Percentiles rank a stretch among this genome's conserved stretches.
Evolutionary conservation across 2,797 vertebrate genomes (phyloP).

Genomic region (Halcyon smyrnensis): DNA sequence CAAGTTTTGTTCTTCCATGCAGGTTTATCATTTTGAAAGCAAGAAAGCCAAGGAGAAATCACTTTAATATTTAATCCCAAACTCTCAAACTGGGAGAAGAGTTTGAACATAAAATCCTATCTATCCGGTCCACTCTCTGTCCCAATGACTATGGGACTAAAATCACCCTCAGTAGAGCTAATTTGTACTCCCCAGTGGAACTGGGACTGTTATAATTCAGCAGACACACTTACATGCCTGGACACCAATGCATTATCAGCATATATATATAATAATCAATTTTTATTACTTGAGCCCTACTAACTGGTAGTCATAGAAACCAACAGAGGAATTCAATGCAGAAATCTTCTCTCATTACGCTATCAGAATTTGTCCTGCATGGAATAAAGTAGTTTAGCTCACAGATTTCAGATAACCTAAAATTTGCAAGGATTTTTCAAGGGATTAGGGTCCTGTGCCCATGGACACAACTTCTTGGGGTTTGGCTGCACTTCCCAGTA

Average conservation of each 20-base stretch:
- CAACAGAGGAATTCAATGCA: not conserved
- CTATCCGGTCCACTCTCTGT: not conserved
- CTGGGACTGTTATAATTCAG: not conserved
- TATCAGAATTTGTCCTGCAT: not conserved
- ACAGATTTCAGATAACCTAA: not conserved
- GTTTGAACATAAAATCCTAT: not conserved
- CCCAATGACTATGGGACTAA: not conserved
- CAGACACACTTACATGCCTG: not conserved
- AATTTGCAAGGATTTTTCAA: not conserved
- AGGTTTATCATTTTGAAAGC: not conserved
- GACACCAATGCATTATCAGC: not conserved
- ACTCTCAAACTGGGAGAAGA: not conserved
- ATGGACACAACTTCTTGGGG: rapidly evolving
- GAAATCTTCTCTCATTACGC: not conserved
- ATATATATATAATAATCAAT: not conserved
- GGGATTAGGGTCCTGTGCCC: not conserved
- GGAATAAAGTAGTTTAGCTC: not conserved
- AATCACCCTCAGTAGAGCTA: not conserved
- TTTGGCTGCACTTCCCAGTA: not conserved
- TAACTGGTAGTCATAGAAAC: not conserved
- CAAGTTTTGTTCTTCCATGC: not conserved
- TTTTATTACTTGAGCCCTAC: not conserved
- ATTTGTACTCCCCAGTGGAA: not conserved
- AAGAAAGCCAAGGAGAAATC: not conserved
- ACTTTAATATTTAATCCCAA: not conserved